Evolutionary conservation across 1,140 invertebrate genomes (phyloP).

Genomic region (Aradophagus sp.): DNA sequence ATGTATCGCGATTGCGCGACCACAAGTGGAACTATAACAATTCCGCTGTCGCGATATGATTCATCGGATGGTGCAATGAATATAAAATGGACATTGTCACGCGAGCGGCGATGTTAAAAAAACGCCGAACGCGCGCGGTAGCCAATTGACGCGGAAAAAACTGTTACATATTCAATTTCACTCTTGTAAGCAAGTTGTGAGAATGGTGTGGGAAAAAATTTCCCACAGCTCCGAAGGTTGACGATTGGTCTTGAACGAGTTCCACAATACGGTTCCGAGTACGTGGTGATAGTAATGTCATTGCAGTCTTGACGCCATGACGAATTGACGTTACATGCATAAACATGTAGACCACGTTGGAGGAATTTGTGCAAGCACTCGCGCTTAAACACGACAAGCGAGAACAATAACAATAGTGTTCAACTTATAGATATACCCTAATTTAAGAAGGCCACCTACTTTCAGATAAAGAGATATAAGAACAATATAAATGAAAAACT

Average conservation of each 20-base stretch:
- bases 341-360: slow-evolving; percentile 18
- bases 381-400: no score
- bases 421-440: no score
- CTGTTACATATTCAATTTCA: slow-evolving; percentile 15
- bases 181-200: slow-evolving; percentile 10
- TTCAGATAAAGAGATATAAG: no score
- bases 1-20: slow-evolving; percentile 63
- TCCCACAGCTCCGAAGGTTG: slow-evolving; percentile 22
- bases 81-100: slow-evolving; percentile 46
- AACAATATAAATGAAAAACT: no score
- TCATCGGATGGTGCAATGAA: slow-evolving; percentile 57
- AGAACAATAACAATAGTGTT: no score
- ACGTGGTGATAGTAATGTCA: slow-evolving; percentile 24
- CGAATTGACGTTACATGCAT: slow-evolving; percentile 28
- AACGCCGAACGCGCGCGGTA: slow-evolving; percentile 10
- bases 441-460: no score
- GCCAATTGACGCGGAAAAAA: slow-evolving; percentile 32
- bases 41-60: slow-evolving; percentile 60
- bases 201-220: slow-evolving; percentile 37
- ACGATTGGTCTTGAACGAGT: slow-evolving; percentile 6
- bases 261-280: slow-evolving; percentile 10
- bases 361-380: slow-evolving; percentile 4
- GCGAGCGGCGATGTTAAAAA: slow-evolving; percentile 15
- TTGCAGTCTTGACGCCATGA: slow-evolving; percentile 12
- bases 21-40: slow-evolving; percentile 51